phyloP scores from a whole-genome alignment of 2,797 vertebrate species.

The Morus bassanus region DNA sequence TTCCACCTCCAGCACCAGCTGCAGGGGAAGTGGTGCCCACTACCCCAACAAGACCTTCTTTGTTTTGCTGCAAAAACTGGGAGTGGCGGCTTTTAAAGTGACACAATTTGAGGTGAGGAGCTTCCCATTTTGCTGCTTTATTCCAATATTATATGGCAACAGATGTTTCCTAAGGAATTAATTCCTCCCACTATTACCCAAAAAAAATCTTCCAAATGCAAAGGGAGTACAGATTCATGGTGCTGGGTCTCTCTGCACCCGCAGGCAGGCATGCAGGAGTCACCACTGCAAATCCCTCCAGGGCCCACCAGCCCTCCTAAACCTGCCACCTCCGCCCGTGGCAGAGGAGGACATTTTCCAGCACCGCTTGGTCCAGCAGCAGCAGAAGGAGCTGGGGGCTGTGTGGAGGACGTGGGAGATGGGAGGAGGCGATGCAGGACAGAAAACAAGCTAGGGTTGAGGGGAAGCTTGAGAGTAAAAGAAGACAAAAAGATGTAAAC shows the following conservation, averaged over 20 bases:
- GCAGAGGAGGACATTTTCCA: neutral
- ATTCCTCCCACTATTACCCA: neutral
- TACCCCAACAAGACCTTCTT: slow-evolving; percentile 69
- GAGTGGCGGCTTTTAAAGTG: slow-evolving; percentile 62
- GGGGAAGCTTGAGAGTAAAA: neutral
- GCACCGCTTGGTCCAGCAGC: neutral
- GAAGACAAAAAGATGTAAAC: neutral
- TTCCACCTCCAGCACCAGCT: slow-evolving; percentile 76
- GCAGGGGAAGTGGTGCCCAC: slow-evolving; percentile 71
- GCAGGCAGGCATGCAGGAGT: neutral
- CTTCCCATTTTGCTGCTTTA: slow-evolving; percentile 31
- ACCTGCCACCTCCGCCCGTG: neutral
- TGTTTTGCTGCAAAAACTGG: slow-evolving; percentile 64
- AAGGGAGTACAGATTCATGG: neutral
- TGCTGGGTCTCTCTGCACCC: neutral
- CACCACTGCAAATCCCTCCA: neutral
- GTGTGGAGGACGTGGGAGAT: neutral
- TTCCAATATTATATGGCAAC: neutral
- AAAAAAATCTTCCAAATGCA: neutral
- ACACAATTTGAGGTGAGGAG: slow-evolving; percentile 47
- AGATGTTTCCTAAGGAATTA: slow-evolving; percentile 38
- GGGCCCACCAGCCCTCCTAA: neutral
- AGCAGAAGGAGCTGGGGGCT: neutral
- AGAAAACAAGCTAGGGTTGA: neutral
- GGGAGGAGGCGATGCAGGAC: neutral